Percentiles rank a stretch among this genome's conserved stretches.
Evolutionary conservation across 2,113 vertebrate genomes (phyloP).

Genomic region (Tenebrosternarchus preto): DNA sequence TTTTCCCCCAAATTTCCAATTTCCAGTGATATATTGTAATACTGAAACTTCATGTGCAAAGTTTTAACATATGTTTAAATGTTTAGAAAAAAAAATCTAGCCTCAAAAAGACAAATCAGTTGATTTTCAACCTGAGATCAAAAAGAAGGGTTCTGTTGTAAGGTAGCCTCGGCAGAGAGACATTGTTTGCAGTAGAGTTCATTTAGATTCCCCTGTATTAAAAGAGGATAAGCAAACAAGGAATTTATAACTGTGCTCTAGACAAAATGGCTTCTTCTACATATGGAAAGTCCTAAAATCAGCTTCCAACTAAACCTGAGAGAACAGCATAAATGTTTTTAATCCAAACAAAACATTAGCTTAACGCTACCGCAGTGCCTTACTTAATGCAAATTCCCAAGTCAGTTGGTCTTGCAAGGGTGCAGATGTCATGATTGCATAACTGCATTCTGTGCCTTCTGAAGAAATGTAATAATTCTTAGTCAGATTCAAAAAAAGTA

Average conservation of each 20-base stretch:
- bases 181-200: slow-evolving; percentile 47
- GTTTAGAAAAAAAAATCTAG: slow-evolving; percentile 5
- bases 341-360: slow-evolving; percentile 12
- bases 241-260: slow-evolving; percentile 47
- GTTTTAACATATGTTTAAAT: background rate
- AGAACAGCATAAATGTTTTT: slow-evolving; percentile 46
- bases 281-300: slow-evolving; percentile 29
- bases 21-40: background rate
- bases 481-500: slow-evolving; percentile 2
- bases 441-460: background rate
- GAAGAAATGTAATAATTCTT: background rate
- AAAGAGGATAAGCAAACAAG: slow-evolving; percentile 33
- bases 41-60: slow-evolving; percentile 22
- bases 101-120: slow-evolving; percentile 10
- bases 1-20: background rate
- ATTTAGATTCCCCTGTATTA: slow-evolving; percentile 19
- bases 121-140: slow-evolving; percentile 78
- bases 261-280: slow-evolving; percentile 50
- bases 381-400: slow-evolving; percentile 28
- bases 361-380: slow-evolving; percentile 34
- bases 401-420: slow-evolving; percentile 12
- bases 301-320: slow-evolving; percentile 51
- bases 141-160: slow-evolving; percentile 59
- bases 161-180: slow-evolving; percentile 42
- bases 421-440: slow-evolving; percentile 33